A percentile compares a stretch with the other conserved stretches of the same genome.
These are phyloP conservation scores for Phycodurus eques DNA, from an alignment of 2,113 vertebrate species.

Conservation along the genomic window DNA sequence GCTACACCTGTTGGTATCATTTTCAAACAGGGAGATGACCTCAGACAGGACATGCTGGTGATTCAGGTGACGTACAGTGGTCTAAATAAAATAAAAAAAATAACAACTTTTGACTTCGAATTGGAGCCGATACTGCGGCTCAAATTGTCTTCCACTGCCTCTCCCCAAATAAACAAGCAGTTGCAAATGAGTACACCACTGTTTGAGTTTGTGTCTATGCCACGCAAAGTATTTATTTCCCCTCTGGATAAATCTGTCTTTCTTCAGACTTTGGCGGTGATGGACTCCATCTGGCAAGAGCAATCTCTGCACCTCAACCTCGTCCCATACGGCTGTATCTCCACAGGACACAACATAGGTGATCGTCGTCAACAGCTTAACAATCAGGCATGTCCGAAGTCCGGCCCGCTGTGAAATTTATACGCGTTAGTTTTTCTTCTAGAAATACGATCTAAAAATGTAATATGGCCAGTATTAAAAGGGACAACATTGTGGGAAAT, in stretches of 20 bases:
- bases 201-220: background rate
- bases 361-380: background rate
- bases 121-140: background rate
- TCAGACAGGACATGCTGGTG: slow-evolving; percentile 81
- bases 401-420: background rate
- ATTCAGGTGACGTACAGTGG: slow-evolving; percentile 64
- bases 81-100: background rate
- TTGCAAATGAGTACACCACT: background rate
- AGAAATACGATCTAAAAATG: too few species aligned
- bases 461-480: too few species aligned
- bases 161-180: background rate
- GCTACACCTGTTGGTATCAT: slow-evolving; percentile 71
- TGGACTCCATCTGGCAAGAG: slow-evolving; percentile 81
- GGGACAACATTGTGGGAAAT: too few species aligned
- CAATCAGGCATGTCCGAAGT: background rate
- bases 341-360: slow-evolving; percentile 78
- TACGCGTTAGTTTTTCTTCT: too few species aligned
- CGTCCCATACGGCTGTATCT: slow-evolving; percentile 78
- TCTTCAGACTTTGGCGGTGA: slow-evolving; percentile 69
- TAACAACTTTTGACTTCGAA: background rate
- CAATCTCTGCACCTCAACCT: slow-evolving; percentile 76
- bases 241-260: background rate
- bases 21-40: slow-evolving; percentile 81
- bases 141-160: too few species aligned
- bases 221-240: background rate